These are phyloP conservation scores for Theristicus caerulescens DNA, from an alignment of 2,113 vertebrate species.

Conservation along the genomic window DNA sequence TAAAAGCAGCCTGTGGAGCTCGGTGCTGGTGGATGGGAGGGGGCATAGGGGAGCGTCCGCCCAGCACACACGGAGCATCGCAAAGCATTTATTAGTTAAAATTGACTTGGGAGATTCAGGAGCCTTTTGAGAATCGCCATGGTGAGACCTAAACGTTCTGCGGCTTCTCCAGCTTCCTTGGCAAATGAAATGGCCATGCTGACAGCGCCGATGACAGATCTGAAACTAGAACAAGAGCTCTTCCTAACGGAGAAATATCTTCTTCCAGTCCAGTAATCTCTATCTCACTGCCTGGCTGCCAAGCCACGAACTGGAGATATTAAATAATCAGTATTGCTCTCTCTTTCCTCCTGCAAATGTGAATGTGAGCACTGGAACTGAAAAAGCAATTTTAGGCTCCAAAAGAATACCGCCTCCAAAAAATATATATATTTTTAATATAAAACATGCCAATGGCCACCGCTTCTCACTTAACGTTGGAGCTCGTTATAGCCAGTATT, in stretches of 20 bases:
- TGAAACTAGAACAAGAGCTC: not conserved
- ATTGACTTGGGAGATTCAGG: not conserved
- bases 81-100: not conserved
- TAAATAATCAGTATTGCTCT: not conserved
- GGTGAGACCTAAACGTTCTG: not conserved
- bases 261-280: slow-evolving; percentile 3
- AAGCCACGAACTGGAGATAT: not conserved
- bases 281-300: not conserved
- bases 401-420: not conserved
- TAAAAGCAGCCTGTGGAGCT: not conserved
- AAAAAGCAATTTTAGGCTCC: not conserved
- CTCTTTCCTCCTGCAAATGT: slow-evolving; percentile 40
- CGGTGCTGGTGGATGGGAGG: not conserved
- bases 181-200: not conserved
- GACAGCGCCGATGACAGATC: slow-evolving; percentile 1
- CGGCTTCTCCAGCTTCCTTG: not conserved
- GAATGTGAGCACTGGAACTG: not conserved
- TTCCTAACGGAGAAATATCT: slow-evolving; percentile 16
- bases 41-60: not conserved
- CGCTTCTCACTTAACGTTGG: not conserved
- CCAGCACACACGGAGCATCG: not conserved
- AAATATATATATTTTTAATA: not conserved
- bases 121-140: not conserved
- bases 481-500: not conserved
- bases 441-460: not conserved